Percentiles rank a stretch among this genome's conserved stretches.
phyloP scores from a whole-genome alignment of 2,113 vertebrate species.

The Calypte anna region DNA sequence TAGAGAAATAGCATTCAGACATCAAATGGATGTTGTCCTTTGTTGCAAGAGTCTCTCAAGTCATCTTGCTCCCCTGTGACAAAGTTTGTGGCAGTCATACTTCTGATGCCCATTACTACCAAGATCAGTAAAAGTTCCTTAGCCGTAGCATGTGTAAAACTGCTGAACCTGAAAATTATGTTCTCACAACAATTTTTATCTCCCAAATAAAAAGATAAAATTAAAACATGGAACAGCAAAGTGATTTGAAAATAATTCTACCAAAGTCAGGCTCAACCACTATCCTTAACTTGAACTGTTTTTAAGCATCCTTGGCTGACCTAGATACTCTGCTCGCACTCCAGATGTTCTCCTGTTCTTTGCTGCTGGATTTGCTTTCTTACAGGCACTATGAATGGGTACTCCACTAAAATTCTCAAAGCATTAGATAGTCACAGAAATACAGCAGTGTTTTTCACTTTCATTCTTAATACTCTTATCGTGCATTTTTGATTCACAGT shows the following conservation, averaged over 20 bases:
- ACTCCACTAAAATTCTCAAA: neutral
- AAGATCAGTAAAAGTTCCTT: neutral
- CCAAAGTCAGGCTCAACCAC: neutral
- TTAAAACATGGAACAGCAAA: conserved; percentile 6
- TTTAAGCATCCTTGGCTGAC: conserved; percentile 23
- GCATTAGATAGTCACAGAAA: neutral
- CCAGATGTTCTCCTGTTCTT: conserved; percentile 35
- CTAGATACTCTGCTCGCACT: conserved; percentile 30
- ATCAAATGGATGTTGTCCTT: neutral
- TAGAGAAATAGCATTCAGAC: neutral
- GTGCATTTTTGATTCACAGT: neutral
- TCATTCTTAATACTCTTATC: neutral
- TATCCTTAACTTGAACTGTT: neutral
- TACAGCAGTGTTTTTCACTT: neutral
- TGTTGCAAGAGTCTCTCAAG: neutral
- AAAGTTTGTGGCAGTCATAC: neutral
- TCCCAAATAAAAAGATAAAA: neutral
- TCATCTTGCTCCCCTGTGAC: neutral
- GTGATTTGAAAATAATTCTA: conserved; percentile 8
- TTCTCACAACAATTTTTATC: neutral
- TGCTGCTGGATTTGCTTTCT: conserved; percentile 41
- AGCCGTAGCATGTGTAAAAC: neutral
- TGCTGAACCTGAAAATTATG: conserved; percentile 11
- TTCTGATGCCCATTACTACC: neutral
- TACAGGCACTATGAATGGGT: neutral